Percentiles rank a stretch among this genome's conserved stretches.
phyloP scores from a whole-genome alignment of 2,888 invertebrate genomes.

The Gonocerus acuteangulatus region DNA sequence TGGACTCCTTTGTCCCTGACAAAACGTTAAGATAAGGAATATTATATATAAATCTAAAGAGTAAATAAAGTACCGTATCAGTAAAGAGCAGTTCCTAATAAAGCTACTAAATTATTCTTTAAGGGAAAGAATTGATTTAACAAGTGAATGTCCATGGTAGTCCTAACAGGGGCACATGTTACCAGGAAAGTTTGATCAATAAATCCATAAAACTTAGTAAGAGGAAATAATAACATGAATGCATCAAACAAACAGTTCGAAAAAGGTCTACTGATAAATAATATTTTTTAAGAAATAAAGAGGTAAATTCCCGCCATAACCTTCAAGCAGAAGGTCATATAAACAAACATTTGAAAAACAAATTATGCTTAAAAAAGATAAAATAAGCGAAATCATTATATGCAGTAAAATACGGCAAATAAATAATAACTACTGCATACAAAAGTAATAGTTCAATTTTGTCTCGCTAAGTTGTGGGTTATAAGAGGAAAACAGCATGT shows the following conservation, averaged over 20 bases:
- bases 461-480: neutral
- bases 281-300: no score
- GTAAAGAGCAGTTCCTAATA: neutral
- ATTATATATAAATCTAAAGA: neutral
- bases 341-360: neutral
- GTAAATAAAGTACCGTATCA: neutral
- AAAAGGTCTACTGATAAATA: no score
- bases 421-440: no score
- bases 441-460: no score
- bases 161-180: slow-evolving; percentile 12
- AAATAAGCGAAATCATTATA: no score
- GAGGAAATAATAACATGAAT: neutral
- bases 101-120: neutral
- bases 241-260: neutral
- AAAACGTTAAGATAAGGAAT: neutral
- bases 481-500: neutral
- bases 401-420: no score
- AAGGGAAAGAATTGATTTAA: slow-evolving; percentile 5
- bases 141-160: slow-evolving; percentile 10
- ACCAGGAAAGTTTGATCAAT: slow-evolving; percentile 14
- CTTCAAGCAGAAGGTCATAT: neutral
- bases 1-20: neutral
- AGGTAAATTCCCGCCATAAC: no score
- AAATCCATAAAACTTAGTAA: neutral
- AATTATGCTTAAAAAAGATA: no score